Base-by-base conservation (phyloP, 2,113 vertebrate genomes). In the Fulica atra region DNA sequence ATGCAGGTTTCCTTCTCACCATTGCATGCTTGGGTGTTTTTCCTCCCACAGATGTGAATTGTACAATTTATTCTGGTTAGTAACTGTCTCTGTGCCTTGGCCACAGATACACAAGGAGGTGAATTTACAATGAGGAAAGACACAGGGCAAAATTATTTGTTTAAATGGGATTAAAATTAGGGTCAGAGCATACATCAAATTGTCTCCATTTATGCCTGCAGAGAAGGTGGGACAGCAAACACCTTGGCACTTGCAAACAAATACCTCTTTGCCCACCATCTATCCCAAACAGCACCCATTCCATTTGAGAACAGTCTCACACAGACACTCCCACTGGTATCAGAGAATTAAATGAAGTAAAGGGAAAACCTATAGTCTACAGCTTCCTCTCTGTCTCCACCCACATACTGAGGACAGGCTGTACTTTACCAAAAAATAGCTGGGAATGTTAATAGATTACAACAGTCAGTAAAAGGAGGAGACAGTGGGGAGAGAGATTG, bases 151-250 rank as follows among this genome's bases (percentile, higher is more conserved):
- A 79, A 95, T 91, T 89, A 91, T 76, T 95, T 93, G 70, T 91
- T 94, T 82, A 90, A 95, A 93, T 83, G 35, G 64, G 23, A 94
- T 83, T 80, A 88, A 74, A 95, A 92, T 96, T 80, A 94, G 29
- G 35, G 79, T 70, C 83, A 79, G 18, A 88, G 53, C 3, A 0
- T 86, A 82, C 60, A 50, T 1, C 86, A 74, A 94, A 95, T 81
- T 76, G 94, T 88, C 92, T 86, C 93, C 80, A 69, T 92, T 92
- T 88, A 94, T 93, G 79, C 81, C 68, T 60, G 46, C 94, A 88
- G 87, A 89, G 65, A 71, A 92, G 81, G 61, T 86, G 44, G 79
- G 79, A 89, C 63, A 81, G 92, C 36, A 94, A 91, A 89, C 3
- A 0, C 38, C 61, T 70, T 70, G 79, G 40, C 65, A 50, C 54